Conservation (phyloP, 2,797 vertebrate genomes). For the Nannoperca australis region DNA sequence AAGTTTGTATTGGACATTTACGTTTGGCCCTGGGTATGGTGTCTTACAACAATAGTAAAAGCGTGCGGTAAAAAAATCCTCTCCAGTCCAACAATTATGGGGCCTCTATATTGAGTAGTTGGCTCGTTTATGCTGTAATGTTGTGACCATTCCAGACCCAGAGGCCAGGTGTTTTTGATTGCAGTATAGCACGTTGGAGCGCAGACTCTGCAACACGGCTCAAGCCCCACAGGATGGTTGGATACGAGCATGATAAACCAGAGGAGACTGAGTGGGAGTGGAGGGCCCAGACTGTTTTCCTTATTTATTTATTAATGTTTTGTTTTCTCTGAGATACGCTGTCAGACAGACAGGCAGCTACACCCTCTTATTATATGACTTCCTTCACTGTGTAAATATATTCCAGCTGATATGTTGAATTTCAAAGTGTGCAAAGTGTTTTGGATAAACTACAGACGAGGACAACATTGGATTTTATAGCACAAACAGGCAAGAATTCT, state of each 20-base stretch:
- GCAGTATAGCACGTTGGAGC: slow-evolving; percentile 73
- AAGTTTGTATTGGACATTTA: slow-evolving; percentile 63
- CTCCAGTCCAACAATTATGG: slow-evolving; percentile 83
- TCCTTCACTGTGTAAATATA: slow-evolving; percentile 69
- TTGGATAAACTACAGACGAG: slow-evolving; percentile 56
- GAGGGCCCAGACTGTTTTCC: slow-evolving; percentile 70
- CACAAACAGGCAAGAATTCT: slow-evolving; percentile 17
- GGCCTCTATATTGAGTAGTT: slow-evolving; percentile 82
- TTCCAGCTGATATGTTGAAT: slow-evolving; percentile 70
- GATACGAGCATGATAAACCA: slow-evolving; percentile 66
- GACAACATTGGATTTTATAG: slow-evolving; percentile 42
- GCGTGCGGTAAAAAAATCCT: slow-evolving; percentile 72
- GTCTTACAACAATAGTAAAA: slow-evolving; percentile 81
- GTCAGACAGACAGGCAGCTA: slow-evolving; percentile 71
- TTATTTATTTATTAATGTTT: slow-evolving; percentile 83
- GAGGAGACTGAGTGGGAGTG: slow-evolving; percentile 72
- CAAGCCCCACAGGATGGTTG: slow-evolving; percentile 71
- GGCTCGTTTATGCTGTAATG: slow-evolving; percentile 85
- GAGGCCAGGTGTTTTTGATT: slow-evolving; percentile 86
- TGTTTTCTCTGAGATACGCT: slow-evolving; percentile 73
- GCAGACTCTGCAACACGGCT: slow-evolving; percentile 66
- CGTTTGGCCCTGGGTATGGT: slow-evolving; percentile 60
- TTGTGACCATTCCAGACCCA: slow-evolving; percentile 80
- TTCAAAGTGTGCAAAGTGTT: slow-evolving; percentile 59
- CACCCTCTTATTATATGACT: slow-evolving; percentile 75